Evolutionary conservation across 2,888 invertebrate species (phyloP), one percentile per base, ranked within the genome.

Genomic region (Sthenelais limicola): DNA sequence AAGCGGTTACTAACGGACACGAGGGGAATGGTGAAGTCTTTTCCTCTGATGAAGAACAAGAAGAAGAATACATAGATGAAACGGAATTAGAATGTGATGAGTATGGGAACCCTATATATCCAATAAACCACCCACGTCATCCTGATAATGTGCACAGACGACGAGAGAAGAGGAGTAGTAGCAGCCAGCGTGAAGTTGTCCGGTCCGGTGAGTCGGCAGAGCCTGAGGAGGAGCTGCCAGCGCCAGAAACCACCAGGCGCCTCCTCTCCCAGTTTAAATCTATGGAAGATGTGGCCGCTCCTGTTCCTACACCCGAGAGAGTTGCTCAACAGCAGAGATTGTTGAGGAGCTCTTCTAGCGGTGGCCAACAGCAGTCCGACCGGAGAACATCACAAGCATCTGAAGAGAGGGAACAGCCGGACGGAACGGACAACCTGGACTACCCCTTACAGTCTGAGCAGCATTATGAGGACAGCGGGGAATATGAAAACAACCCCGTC

Each of bases 401-500:
- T 35, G 67, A 56, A 21, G 54, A 54, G 5, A 38, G 56, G 21
- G 70, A 70, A 26, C 70, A 70, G 43, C 70, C 56, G 4, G 70
- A 70, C 28, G 54, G 70, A 5, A 32, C 35, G 21, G 35, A 33
- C 21, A 24, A 43, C 47, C 12, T 30, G 58, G 24, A 12, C 26
- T 7, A 15, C 12, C 32, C 26, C 9, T 24, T 30, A 12, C 18
- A 15, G 21, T n/a, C 9, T 18, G 9, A 43, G 9, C 30, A 58
- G 5, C 9, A 7, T 7, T 26, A 7, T 28, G 33, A 12, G n/a
- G 80, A 80, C 49, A 79, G 78, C 68, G 85, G 84, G 33, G 81
- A 84, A 70, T 76, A 80, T 48, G 85, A 85, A 76, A 85, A 81
- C 72, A 79, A 79, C 9, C 85, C 85, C 5, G 54, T 73, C 24